A percentile compares a stretch with the other conserved stretches of the same genome.
Conservation (phyloP, 2,113 vertebrate genomes). For the Abramis brama region DNA sequence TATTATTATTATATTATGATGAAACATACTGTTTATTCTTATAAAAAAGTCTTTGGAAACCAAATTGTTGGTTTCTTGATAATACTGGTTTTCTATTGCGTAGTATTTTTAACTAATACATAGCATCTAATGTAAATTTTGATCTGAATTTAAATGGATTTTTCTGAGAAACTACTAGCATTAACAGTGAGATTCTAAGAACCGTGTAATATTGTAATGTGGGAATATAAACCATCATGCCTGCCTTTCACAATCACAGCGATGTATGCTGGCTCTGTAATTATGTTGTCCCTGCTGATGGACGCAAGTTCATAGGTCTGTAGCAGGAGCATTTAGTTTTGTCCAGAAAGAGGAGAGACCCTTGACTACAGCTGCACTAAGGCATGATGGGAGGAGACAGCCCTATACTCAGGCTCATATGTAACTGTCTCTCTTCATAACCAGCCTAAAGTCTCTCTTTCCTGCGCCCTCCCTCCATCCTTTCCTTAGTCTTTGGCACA, state of each 20-base stretch:
- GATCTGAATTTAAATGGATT: neutral
- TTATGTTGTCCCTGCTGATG: constrained; percentile 52
- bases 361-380: constrained; percentile 38
- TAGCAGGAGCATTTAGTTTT: constrained; percentile 49
- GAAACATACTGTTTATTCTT: neutral
- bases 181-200: neutral
- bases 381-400: constrained; percentile 55
- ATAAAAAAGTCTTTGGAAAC: neutral
- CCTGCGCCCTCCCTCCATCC: constrained; percentile 1
- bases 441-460: constrained; percentile 32
- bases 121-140: neutral
- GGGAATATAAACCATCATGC: constrained; percentile 35
- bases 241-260: constrained; percentile 41
- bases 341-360: constrained; percentile 47
- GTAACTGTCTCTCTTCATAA: constrained; percentile 59
- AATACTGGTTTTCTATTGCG: neutral
- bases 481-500: constrained; percentile 44
- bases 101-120: neutral
- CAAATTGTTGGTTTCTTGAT: constrained; percentile 5
- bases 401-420: constrained; percentile 43
- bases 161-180: neutral
- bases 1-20: too few species aligned
- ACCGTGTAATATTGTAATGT: constrained; percentile 20
- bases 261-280: constrained; percentile 38
- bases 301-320: constrained; percentile 63